Evolutionary conservation across 2,113 vertebrate genomes (phyloP), one percentile per base, ranked within the genome.

Genomic region (Antechinus stuartii): DNA sequence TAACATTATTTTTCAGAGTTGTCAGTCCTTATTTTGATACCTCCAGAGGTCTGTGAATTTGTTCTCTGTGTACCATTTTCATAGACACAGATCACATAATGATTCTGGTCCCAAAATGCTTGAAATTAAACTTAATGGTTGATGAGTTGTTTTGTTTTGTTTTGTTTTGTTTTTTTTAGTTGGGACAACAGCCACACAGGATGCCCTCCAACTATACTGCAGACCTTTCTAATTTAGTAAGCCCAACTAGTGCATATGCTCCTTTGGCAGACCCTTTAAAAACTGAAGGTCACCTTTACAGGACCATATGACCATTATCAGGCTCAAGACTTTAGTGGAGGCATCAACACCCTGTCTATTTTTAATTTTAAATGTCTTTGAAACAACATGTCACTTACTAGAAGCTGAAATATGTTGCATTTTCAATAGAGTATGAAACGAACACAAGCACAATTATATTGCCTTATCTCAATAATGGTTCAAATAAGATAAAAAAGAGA

Each of bases 351-450:
- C 35, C 68, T 76, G n/a, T 76, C 68, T 84, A 84, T 84, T 84
- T 84, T 84, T 84, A 84, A 84, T 84, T 84, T 84, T 84, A 84
- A 84, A 23, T 84, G 68, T 84, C 68, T 84, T n/a, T 42, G 68
- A 84, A 84, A 84, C 68, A 42, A 76, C 68, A 76, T 84, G 68
- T 42, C 68, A 23, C 68, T 84, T 84, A 19, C 35, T 84, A 84
- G n/a, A 42, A 42, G 68, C n/a, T 23, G n/a, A 42, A 84, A 84
- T n/a, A 76, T 76, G 68, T 84, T 19, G n/a, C 68, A 84, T 84
- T 84, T 84, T 84, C 68, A 84, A 84, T n/a, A 84, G 68, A 84
- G n/a, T 42, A 42, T 42, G n/a, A 84, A 84, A 84, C 19, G 68
- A 19, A 84, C 6, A 23, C 2, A 23, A 84, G 68, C 68, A 84